These are phyloP conservation scores for Acanthurus lineatus DNA, from an alignment of 2,797 vertebrate species.

Conservation along the genomic window DNA sequence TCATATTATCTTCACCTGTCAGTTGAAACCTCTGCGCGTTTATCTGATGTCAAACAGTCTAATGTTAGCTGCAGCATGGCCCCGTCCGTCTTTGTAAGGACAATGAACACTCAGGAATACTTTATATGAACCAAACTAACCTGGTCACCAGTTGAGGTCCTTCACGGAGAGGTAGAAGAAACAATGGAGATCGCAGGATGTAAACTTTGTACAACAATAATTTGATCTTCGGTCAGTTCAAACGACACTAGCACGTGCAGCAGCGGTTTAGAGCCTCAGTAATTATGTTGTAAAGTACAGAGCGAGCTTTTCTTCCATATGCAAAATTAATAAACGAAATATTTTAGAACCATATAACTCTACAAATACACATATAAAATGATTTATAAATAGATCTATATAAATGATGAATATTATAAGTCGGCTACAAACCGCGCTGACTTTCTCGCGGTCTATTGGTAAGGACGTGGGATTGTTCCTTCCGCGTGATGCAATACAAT, in stretches of 20 bases:
- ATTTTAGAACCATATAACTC: neutral
- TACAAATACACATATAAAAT: neutral
- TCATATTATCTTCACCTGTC: too few relatives aligned
- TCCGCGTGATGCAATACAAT: constrained; percentile 54
- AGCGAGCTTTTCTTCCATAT: neutral
- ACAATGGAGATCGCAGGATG: fast-evolving
- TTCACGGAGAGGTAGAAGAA: neutral
- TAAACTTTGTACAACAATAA: too few relatives aligned
- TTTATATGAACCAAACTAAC: neutral
- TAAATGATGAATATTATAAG: fast-evolving
- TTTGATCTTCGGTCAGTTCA: neutral
- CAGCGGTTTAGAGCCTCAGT: neutral
- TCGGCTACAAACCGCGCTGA: neutral
- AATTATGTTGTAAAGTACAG: neutral
- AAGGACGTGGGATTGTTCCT: neutral
- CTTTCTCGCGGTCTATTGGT: neutral
- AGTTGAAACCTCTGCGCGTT: too few relatives aligned
- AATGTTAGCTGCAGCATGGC: neutral
- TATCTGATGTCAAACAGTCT: too few relatives aligned
- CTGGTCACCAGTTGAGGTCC: neutral
- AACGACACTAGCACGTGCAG: constrained; percentile 34
- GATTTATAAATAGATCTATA: fast-evolving
- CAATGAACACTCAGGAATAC: neutral
- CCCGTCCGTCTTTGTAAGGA: neutral
- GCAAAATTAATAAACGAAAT: too few relatives aligned